Conservation (phyloP, 1,140 invertebrate species). For the Odontomachus brunneus region DNA sequence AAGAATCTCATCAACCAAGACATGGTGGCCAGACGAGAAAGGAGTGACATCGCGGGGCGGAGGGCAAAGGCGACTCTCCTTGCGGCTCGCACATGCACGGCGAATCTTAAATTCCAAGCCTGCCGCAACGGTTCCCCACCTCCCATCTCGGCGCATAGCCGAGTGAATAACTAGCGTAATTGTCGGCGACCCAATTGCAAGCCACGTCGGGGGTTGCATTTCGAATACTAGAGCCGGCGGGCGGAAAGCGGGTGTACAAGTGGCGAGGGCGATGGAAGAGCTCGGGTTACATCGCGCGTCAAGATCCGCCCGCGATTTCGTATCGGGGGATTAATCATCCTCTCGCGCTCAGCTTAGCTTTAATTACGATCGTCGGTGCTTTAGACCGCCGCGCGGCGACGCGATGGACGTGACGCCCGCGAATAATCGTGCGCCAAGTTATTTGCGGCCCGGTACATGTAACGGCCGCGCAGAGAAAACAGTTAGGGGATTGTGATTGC, state of each 20-base stretch:
- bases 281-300: constrained; percentile 29
- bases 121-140: constrained; percentile 33
- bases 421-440: constrained; percentile 23
- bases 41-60: neutral
- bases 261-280: neutral
- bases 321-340: constrained; percentile 54
- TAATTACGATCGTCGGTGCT: constrained; percentile 42
- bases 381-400: neutral
- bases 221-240: constrained; percentile 31
- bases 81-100: constrained; percentile 23
- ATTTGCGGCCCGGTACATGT: neutral
- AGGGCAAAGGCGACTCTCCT: neutral
- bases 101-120: constrained; percentile 51
- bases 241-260: neutral
- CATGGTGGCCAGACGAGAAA: neutral
- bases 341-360: constrained; percentile 29
- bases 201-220: constrained; percentile 48
- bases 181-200: constrained; percentile 52
- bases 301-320: constrained; percentile 56
- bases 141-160: constrained; percentile 27
- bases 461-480: neutral
- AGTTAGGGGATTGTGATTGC: neutral
- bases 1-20: neutral
- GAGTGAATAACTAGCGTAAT: constrained; percentile 60
- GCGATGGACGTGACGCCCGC: neutral